Evolutionary conservation across 2,797 vertebrate genomes (phyloP).

Genomic region (Silurus aristotelis): DNA sequence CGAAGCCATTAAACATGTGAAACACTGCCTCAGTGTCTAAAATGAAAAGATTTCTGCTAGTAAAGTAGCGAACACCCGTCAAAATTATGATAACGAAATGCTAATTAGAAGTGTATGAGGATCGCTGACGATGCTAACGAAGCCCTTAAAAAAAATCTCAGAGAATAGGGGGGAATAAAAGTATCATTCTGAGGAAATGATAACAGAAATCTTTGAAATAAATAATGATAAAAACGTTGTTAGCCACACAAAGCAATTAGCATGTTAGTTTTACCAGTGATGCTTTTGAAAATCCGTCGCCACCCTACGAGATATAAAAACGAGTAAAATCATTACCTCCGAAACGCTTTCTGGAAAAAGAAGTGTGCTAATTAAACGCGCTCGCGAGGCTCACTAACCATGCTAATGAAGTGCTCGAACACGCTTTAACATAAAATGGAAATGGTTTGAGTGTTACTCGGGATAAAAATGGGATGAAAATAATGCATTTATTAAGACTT

Average conservation of each 20-base stretch:
- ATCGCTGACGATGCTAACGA: constrained; percentile 13
- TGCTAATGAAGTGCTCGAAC: not conserved
- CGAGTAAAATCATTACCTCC: not conserved
- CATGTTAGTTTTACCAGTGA: not conserved
- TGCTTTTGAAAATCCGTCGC: not conserved
- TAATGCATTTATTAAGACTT: not conserved
- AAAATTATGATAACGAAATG: constrained; percentile 3
- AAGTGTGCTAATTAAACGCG: not conserved
- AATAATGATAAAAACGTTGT: not conserved
- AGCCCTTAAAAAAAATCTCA: not conserved
- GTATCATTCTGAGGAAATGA: not conserved
- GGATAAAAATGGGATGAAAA: not conserved
- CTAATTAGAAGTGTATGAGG: not conserved
- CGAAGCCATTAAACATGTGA: not conserved
- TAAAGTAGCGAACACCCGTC: not conserved
- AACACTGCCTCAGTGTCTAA: not conserved
- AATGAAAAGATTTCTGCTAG: not conserved
- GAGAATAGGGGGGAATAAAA: not conserved
- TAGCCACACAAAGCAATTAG: constrained; percentile 1
- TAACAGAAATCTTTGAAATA: not conserved
- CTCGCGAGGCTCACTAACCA: too few species aligned
- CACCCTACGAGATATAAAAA: not conserved
- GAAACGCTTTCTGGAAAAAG: not conserved
- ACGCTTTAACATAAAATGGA: not conserved
- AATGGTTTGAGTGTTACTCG: not conserved